phyloP scores from a whole-genome alignment of 2,113 vertebrate species.

The Stictonetta naevosa region DNA sequence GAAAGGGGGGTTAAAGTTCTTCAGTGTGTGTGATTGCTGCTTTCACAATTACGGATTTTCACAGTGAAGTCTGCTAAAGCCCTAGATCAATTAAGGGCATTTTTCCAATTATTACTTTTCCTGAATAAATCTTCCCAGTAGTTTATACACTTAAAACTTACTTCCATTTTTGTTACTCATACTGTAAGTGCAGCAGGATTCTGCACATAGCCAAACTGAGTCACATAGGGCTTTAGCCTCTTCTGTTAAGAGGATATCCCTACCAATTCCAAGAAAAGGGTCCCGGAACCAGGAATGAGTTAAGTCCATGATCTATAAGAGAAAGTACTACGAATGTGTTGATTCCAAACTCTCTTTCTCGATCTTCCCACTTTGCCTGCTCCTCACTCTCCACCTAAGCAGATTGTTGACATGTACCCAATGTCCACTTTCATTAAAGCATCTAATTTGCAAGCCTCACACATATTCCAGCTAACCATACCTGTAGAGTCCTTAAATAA shows the following conservation, averaged over 20 bases:
- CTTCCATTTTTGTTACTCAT: background rate
- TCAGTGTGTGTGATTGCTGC: background rate
- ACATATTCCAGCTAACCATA: background rate
- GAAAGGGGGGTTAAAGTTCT: background rate
- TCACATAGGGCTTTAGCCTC: background rate
- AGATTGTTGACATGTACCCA: background rate
- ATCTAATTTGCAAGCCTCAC: background rate
- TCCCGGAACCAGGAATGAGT: background rate
- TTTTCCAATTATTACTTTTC: background rate
- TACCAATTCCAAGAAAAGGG: background rate
- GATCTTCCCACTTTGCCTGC: rapidly evolving
- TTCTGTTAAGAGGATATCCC: background rate
- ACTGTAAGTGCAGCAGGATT: background rate
- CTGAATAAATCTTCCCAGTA: background rate
- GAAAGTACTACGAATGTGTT: background rate
- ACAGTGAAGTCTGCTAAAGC: background rate
- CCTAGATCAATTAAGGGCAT: background rate
- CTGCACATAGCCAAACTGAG: background rate
- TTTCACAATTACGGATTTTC: background rate
- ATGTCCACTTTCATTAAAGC: background rate
- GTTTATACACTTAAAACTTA: background rate
- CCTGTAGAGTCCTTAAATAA: constrained; percentile 3
- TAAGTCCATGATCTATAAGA: background rate
- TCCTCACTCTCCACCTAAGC: background rate
- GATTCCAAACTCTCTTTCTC: background rate